These are phyloP conservation scores for Anthophora plumipes DNA, from an alignment of 2,888 invertebrate genomes.

Conservation along the genomic window DNA sequence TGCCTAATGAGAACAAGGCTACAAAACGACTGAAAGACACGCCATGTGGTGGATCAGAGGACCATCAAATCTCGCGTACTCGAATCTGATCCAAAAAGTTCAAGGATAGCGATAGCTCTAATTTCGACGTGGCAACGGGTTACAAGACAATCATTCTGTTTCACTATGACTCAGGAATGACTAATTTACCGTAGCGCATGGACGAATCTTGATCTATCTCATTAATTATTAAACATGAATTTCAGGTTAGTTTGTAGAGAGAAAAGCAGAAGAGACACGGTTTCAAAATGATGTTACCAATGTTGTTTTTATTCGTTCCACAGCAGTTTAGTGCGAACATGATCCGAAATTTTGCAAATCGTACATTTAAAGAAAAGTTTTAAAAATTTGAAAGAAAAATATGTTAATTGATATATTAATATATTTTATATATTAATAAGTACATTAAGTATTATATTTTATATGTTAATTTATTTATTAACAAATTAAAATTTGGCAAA, in stretches of 20 bases:
- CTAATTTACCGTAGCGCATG: background rate
- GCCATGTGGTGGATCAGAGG: constrained; percentile 26
- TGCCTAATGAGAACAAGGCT: constrained; percentile 27
- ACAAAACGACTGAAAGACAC: constrained; percentile 9
- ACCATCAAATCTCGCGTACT: constrained; percentile 8
- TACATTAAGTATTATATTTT: no score
- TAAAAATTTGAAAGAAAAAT: no score
- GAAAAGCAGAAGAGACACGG: background rate
- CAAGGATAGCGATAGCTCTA: constrained; percentile 35
- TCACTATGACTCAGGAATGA: background rate
- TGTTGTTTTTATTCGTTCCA: no score
- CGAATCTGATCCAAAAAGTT: constrained; percentile 30
- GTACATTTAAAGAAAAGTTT: no score
- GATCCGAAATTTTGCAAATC: no score
- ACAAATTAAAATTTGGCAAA: no score
- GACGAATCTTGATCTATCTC: no score
- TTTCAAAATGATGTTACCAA: no score
- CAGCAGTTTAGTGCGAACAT: no score
- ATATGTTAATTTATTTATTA: no score
- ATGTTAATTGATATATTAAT: no score
- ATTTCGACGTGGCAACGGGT: constrained; percentile 6
- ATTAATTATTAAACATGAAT: background rate
- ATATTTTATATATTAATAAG: no score
- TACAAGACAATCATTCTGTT: constrained; percentile 8
- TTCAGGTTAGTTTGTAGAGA: background rate